Evolutionary conservation across 2,797 vertebrate species (phyloP).

Genomic region (Crenuchus spilurus): DNA sequence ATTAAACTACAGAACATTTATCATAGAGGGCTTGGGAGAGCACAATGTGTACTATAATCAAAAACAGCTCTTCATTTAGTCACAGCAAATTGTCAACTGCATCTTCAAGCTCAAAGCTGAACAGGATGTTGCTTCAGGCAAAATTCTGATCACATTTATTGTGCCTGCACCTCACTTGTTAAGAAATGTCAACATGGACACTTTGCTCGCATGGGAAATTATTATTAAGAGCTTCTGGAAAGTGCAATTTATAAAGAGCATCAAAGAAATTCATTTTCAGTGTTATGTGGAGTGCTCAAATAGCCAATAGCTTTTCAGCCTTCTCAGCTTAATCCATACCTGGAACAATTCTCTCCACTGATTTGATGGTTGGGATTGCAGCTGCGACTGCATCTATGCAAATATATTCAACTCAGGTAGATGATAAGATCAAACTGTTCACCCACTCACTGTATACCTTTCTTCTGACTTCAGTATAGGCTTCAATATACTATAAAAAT

Average conservation of each 20-base stretch:
- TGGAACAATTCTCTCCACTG: neutral
- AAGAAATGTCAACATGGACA: neutral
- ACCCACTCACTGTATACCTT: too few relatives aligned
- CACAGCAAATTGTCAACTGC: neutral
- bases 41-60: neutral
- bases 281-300: neutral
- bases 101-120: neutral
- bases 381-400: neutral
- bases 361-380: neutral
- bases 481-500: too few relatives aligned
- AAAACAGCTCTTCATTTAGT: neutral
- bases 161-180: neutral
- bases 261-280: neutral
- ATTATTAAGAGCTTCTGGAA: neutral
- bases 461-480: too few relatives aligned
- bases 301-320: neutral
- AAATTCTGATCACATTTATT: neutral
- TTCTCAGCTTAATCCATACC: neutral
- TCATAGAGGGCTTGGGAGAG: neutral
- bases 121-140: neutral
- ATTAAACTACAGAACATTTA: neutral
- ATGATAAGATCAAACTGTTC: conserved; percentile 19
- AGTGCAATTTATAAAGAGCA: neutral
- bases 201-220: neutral
- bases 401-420: neutral